Evolutionary conservation across 2,888 invertebrate genomes (phyloP), one percentile per base, ranked within the genome.

Genomic region (Ephialtes manifestator): DNA sequence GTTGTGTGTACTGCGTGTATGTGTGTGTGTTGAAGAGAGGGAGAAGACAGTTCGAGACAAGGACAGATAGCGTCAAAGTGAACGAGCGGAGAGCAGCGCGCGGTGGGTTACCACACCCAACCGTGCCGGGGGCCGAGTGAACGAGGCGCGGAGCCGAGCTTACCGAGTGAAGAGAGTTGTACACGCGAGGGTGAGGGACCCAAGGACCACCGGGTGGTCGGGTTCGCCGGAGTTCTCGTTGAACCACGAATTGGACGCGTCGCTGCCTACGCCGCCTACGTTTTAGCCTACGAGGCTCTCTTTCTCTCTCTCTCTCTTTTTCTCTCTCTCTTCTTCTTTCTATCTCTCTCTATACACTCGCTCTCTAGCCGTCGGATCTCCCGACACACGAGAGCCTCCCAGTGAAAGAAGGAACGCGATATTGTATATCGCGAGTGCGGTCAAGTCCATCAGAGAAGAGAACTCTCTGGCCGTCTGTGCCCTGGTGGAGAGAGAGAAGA

Each of bases 21-120:
- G 24, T 4, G 58, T 3, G 28, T 4, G 58, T 8, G 58, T 7
- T 4, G 4, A n/a, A 10, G 35, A 8, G 63, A 31, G 35, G 18
- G 72, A 81, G 78, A 74, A 24, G 72, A 31, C 83, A 88, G 87
- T 35, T n/a, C 5, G 35, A 81, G 87, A 89, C 88, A 88, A 74
- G 85, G 88, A 35, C 35, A 88, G 88, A 76, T 83, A 76, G 86
- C 88, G 89, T 89, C 85, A 58, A 55, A 65, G 70, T 74, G 65
- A 75, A 70, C 83, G 85, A 84, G 80, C 63, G 74, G 55, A 79
- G 86, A 81, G 83, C 86, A 86, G 83, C 83, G 81, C 87, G 87
- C 90, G 91, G 90, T 91, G 92, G 91, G 91, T 93, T 92, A 94
- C 93, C 94, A 94, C 93, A 93, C 94, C 94, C 94, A 93, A 93